Evolutionary conservation across 2,113 vertebrate genomes (phyloP), one percentile per base, ranked within the genome.

Genomic region (Taurulus bubalis): DNA sequence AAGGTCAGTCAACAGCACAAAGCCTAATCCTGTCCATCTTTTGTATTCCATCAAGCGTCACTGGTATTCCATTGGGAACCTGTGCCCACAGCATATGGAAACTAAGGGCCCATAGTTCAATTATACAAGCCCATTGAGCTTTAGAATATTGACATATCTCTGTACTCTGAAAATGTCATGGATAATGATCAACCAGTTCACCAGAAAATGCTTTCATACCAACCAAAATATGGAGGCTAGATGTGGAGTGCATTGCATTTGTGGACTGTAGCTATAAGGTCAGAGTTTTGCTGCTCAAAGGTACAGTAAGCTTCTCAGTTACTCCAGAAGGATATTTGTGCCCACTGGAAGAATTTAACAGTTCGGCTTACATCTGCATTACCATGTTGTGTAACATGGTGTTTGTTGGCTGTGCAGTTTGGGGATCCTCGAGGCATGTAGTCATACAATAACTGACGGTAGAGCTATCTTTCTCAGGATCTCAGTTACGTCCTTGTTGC

Each of bases 1-100:
- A 95, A 95, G 94, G 95, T 95, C 93, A 89, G 90, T 84, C 85
- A 87, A 81, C 68, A 80, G 71, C 87, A 87, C 86, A 87, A 91
- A 91, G 87, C 84, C 87, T 81, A 73, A 85, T 82, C 84, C 83
- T 74, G 91, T 91, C 89, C 84, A 84, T 91, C 85, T 72, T 92
- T 85, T 86, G 81, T 89, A 89, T 91, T 92, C 92, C 89, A 87
- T 92, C 92, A 89, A 85, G 87, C 91, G 49, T 83, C 87, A 76
- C 86, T 85, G 71, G 80, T 93, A 92, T 92, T 92, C 93, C 93
- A 80, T 75, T 82, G 92, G 93, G 93, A 91, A 79, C 66, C 24
- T 78, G 80, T 83, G 85, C 85, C 86, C 85, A 83, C 65, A 85
- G 80, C 86, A 88, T 91, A 91, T 91, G 91, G 90, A 94, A 93